Evolutionary conservation across 2,797 vertebrate species (phyloP), one percentile per base, ranked within the genome.

Genomic region (Odontamblyopus rebecca): DNA sequence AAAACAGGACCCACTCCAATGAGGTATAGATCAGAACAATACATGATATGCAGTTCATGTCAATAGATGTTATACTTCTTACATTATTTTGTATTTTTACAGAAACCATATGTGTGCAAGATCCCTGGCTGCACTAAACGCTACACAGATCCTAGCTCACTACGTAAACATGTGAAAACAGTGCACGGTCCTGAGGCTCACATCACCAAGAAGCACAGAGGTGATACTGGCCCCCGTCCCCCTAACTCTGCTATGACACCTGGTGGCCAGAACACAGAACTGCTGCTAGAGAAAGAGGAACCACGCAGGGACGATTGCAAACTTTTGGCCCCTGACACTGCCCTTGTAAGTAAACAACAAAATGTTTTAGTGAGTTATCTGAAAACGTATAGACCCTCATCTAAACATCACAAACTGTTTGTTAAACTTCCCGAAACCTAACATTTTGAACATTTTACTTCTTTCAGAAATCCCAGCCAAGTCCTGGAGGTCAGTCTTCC

Each of bases 81-180:
- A 29, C 4, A 18, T 51, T 4, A 50, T 30, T 69, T 76, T 71
- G 12, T 15, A 73, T 29, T 70, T 77, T 79, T 67, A 59, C 90
- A 99, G 97, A 99, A 99, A 92, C 98, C 98, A 0, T 99, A 99
- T 0, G 95, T 99, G 11, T 99, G 98, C 74, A 99, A 99, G 89
- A 97, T 99, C 29, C 97, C 97, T 0, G 97, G 97, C 82, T 99
- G 97, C 90, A 99, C 96, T 77, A 99, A 99, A 78, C 95, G 98
- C 60, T 99, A 98, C 92, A 99, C 98, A 0, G 98, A 99, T 78
- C 98, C 98, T 59, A 99, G 98, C 82, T 99, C 98, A 0, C 91
- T 99, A 70, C 91, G 98, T 19, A 99, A 99, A 70, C 98, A 99
- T 0, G 98, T 99, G 41, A 99, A 99, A 88, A 99, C 98, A 0